These are phyloP conservation scores for Aspidiotus rigidus DNA, from an alignment of 2,888 invertebrate species.

Conservation along the genomic window DNA sequence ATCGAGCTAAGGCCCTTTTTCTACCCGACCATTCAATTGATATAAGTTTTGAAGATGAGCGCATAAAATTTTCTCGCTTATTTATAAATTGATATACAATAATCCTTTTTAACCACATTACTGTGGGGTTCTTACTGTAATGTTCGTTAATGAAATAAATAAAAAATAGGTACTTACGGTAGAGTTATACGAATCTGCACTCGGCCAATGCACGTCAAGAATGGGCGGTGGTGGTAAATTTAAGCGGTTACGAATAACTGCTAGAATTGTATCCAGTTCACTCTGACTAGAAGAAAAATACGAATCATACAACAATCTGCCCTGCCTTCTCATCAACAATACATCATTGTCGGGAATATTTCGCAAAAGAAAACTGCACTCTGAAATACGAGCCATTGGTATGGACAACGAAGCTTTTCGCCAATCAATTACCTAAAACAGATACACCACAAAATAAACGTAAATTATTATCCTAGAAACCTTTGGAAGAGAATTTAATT, in stretches of 20 bases:
- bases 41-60: too few species aligned
- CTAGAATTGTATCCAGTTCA: slow-evolving; percentile 72
- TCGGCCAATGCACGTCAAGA: slow-evolving; percentile 59
- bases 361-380: slow-evolving; percentile 80
- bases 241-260: slow-evolving; percentile 68
- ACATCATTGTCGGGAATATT: slow-evolving; percentile 79
- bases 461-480: too few species aligned
- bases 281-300: slow-evolving; percentile 82
- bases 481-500: too few species aligned
- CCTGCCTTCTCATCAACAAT: slow-evolving; percentile 71
- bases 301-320: slow-evolving; percentile 80
- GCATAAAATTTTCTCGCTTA: too few species aligned
- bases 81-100: too few species aligned
- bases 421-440: slow-evolving; percentile 40
- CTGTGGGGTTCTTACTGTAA: too few species aligned
- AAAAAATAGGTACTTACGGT: slow-evolving; percentile 29
- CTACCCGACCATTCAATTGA: too few species aligned
- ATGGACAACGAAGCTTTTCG: slow-evolving; percentile 44
- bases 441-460: neutral
- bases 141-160: neutral
- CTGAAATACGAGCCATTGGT: slow-evolving; percentile 62
- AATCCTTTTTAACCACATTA: too few species aligned
- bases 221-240: slow-evolving; percentile 77
- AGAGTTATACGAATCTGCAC: slow-evolving; percentile 59
- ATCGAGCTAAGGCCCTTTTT: too few species aligned